phyloP scores from a whole-genome alignment of 1,140 invertebrate species.

The Lerema accius region DNA sequence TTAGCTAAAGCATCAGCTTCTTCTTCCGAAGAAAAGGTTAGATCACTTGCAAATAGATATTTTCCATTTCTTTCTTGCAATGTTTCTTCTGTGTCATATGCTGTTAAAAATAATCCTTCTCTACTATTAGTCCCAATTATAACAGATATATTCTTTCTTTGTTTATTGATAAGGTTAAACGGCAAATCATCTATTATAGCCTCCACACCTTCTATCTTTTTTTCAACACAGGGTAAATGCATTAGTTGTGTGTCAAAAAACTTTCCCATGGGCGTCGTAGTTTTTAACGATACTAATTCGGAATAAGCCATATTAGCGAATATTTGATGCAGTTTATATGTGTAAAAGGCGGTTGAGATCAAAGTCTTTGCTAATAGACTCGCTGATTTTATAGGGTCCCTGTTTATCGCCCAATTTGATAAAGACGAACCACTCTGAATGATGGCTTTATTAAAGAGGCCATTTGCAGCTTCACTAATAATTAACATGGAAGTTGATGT shows the following conservation, averaged over 20 bases:
- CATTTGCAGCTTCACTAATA: constrained; percentile 59
- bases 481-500: constrained; percentile 65
- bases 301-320: constrained; percentile 54
- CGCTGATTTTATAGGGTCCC: constrained; percentile 62
- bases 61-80: constrained; percentile 53
- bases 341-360: too few relatives aligned
- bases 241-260: constrained; percentile 67
- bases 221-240: constrained; percentile 68
- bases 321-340: constrained; percentile 63
- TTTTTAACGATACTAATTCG: constrained; percentile 48
- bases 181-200: constrained; percentile 64
- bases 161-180: constrained; percentile 56
- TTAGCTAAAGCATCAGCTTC: constrained; percentile 43
- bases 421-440: constrained; percentile 87
- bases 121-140: constrained; percentile 63
- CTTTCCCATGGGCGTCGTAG: constrained; percentile 55
- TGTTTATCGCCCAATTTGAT: constrained; percentile 84
- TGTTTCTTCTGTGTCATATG: constrained; percentile 50
- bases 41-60: constrained; percentile 69
- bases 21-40: constrained; percentile 54
- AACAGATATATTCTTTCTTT: constrained; percentile 58
- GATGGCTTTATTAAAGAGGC: constrained; percentile 79
- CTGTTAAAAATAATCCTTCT: constrained; percentile 65
- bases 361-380: constrained; percentile 60
- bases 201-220: constrained; percentile 54